These are phyloP conservation scores for Phalloptychus januarius DNA, from an alignment of 2,797 vertebrate species.

Conservation along the genomic window DNA sequence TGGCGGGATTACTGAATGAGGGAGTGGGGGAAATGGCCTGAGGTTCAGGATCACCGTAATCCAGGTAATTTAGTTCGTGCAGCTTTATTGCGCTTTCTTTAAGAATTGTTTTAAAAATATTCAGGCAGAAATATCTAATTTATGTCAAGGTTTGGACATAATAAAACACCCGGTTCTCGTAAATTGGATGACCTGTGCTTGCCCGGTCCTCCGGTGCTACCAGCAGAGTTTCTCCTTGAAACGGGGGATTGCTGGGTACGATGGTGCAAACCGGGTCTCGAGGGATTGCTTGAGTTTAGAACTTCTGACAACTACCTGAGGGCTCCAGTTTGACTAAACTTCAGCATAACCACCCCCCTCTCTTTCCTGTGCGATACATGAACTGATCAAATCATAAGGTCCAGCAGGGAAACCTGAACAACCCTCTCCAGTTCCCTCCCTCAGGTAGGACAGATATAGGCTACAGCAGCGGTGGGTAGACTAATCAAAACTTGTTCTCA, in stretches of 20 bases:
- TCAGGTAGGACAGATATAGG: not conserved
- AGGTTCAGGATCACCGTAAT: constrained; percentile 20
- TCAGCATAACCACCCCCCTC: not conserved
- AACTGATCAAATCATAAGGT: not conserved
- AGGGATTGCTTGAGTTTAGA: not conserved
- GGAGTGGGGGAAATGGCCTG: not conserved
- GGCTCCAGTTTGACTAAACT: not conserved
- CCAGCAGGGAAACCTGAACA: not conserved
- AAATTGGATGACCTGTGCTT: not conserved
- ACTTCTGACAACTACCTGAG: not conserved
- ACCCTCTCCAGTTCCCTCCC: not conserved
- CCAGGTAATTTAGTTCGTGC: constrained; percentile 4
- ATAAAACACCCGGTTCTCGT: not conserved
- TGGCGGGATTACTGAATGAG: constrained; percentile 15
- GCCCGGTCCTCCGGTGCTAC: not conserved
- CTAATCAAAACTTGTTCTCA: no score
- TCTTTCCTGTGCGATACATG: not conserved
- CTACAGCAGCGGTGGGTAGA: no score
- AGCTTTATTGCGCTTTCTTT: constrained; percentile 11
- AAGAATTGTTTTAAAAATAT: not conserved
- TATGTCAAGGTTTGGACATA: not conserved
- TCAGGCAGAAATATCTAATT: not conserved
- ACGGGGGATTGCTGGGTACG: not conserved
- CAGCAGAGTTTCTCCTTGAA: not conserved
- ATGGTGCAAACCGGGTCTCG: not conserved